Evolutionary conservation across 2,797 vertebrate species (phyloP).

Genomic region (Chloroceryle inda): DNA sequence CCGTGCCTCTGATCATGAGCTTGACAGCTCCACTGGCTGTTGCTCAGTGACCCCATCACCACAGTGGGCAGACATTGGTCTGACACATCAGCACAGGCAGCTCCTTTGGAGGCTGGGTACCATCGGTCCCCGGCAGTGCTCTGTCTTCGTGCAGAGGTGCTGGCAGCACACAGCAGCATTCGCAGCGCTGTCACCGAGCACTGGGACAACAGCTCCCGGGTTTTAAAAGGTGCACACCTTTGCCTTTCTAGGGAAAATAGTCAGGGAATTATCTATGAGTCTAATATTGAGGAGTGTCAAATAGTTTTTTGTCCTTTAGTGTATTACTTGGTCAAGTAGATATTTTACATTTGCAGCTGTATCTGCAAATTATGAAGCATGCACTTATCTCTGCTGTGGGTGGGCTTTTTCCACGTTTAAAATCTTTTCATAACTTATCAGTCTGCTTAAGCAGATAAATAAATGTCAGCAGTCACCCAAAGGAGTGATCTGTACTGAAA

Average conservation of each 20-base stretch:
- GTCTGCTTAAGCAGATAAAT: not conserved
- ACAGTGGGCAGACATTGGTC: not conserved
- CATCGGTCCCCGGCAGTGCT: not conserved
- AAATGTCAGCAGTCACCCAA: not conserved
- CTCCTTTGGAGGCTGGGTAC: not conserved
- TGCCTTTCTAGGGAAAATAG: not conserved
- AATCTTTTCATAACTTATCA: not conserved
- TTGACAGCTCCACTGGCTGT: not conserved
- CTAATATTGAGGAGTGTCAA: not conserved
- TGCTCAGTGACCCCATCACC: not conserved
- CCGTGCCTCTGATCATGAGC: not conserved
- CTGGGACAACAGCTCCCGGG: not conserved
- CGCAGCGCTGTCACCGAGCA: not conserved
- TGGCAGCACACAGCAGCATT: not conserved
- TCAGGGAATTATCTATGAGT: not conserved
- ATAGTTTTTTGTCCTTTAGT: not conserved
- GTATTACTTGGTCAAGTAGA: not conserved
- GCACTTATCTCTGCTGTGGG: not conserved
- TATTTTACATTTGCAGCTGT: not conserved
- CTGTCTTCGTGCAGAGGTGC: not conserved
- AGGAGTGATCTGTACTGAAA: not conserved
- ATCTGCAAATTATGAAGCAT: not conserved
- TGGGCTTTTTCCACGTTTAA: not conserved
- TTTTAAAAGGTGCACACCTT: not conserved
- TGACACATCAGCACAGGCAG: not conserved